These are phyloP conservation scores for Heteronetta atricapilla DNA, from an alignment of 2,113 vertebrate species.

Conservation along the genomic window DNA sequence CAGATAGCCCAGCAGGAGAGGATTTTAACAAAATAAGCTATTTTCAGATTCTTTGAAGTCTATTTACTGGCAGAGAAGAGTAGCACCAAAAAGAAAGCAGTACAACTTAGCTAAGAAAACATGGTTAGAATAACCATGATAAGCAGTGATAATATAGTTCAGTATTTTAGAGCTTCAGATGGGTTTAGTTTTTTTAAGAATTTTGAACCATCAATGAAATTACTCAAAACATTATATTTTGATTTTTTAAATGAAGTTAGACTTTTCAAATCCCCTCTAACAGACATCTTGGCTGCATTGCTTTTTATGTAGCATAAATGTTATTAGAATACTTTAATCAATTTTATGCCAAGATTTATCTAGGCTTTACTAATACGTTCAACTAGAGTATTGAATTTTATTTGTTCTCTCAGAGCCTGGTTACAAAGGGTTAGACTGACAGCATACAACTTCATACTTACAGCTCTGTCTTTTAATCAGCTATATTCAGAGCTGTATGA, in stretches of 20 bases:
- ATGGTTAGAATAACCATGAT: not conserved
- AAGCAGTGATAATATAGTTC: not conserved
- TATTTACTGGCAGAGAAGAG: not conserved
- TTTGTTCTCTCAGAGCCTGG: not conserved
- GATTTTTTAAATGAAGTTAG: not conserved
- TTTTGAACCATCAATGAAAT: not conserved
- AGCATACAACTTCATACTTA: slow-evolving; percentile 2
- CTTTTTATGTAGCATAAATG: not conserved
- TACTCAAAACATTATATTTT: not conserved
- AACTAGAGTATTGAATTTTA: not conserved
- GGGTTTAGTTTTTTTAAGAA: not conserved
- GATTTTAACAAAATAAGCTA: not conserved
- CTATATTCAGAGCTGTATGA: not conserved
- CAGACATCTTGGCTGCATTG: not conserved
- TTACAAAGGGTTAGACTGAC: not conserved
- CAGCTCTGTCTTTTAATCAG: not conserved
- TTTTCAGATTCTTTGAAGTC: not conserved
- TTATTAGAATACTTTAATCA: not conserved
- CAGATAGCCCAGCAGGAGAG: not conserved
- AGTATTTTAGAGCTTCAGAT: not conserved
- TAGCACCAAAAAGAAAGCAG: not conserved
- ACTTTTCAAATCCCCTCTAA: not conserved
- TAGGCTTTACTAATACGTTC: not conserved
- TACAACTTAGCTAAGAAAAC: not conserved
- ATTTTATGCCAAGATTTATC: slow-evolving; percentile 16